Base-by-base conservation (phyloP, 2,797 vertebrate species). In the Menidia menidia region DNA sequence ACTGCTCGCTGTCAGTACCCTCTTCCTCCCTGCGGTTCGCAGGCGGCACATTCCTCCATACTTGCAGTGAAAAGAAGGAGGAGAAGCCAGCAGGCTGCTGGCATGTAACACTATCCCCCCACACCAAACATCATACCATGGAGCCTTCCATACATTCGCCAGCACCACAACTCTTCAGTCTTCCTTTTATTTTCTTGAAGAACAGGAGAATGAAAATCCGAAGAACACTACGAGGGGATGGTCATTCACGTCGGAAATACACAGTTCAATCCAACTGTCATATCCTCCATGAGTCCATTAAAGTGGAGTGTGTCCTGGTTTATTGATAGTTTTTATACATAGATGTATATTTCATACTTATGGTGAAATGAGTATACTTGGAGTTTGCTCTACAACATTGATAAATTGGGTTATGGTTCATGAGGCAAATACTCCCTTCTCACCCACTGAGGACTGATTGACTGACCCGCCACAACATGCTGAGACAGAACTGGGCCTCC, bases 31-130 rank as follows among this genome's bases (percentile, higher is more conserved):
- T 82, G 84, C 45, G 84, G 90, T 88, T 90, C 78, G 65, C 71
- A 71, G 74, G 70, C 88, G 13, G 80, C 74, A 69, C 92, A 91
- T 93, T 92, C 88, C 85, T 89, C 80, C 77, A 78, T 71, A 77
- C 60, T 79, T 71, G 3, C 71, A 78, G 83, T 31, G 32, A 73
- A 79, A 61, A 70, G 81, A 64, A 81, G 84, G 84, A 87, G 80
- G 76, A 82, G 84, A 88, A 87, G 71, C 80, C 84, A 83, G 79
- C 77, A 39, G 87, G 80, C 82, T 84, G 68, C 85, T 90, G 85
- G 85, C 87, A 62, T 88, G 90, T 85, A 92, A 92, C 69, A 76
- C 71, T 81, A 90, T 77, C 82, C 82, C 81, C 84, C 70, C 72
- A 72, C 81, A 85, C 82, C 84, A 88, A 86, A 83, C 87, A 87